Percentiles rank a stretch among this genome's conserved stretches.
Conservation (phyloP, 1,140 invertebrate genomes). For the Elysia chlorotica region DNA sequence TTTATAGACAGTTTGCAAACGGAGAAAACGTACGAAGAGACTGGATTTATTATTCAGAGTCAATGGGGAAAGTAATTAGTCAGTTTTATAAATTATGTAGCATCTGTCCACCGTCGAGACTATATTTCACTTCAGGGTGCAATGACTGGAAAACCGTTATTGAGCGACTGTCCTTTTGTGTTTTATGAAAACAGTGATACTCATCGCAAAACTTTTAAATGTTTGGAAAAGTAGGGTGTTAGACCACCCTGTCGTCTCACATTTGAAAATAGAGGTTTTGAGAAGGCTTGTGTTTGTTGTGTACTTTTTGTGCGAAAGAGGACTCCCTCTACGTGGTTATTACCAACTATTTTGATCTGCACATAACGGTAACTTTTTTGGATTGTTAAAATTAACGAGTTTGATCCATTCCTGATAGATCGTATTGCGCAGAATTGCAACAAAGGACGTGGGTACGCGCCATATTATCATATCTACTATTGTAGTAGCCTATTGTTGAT, state of each 20-base stretch:
- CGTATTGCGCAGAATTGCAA: not conserved
- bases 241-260: not conserved
- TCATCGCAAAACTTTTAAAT: not conserved
- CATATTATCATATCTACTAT: not conserved
- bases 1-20: not conserved
- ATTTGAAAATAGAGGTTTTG: not conserved
- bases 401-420: not conserved
- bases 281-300: not conserved
- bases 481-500: not conserved
- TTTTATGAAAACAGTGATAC: not conserved
- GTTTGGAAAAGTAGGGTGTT: not conserved
- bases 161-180: not conserved
- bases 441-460: not conserved
- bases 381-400: not conserved
- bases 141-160: not conserved
- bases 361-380: not conserved
- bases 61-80: not conserved
- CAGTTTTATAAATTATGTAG: not conserved
- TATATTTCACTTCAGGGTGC: not conserved
- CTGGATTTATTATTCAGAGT: not conserved
- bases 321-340: not conserved
- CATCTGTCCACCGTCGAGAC: not conserved
- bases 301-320: not conserved
- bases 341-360: not conserved
- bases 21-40: not conserved